These are phyloP conservation scores for Brachyptera putata DNA, from an alignment of 2,888 invertebrate genomes.

Conservation along the genomic window DNA sequence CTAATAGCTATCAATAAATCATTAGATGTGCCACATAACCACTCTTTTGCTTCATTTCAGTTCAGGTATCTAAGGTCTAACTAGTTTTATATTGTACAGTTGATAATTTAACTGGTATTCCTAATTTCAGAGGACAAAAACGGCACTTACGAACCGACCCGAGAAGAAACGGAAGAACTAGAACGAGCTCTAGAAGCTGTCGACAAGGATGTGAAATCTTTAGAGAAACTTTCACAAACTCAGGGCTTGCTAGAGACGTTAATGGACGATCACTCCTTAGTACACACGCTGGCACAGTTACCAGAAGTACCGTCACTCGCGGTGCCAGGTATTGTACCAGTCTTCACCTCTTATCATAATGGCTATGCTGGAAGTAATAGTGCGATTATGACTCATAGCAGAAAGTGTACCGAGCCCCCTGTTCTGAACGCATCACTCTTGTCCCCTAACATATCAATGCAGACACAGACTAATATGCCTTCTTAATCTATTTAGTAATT, in stretches of 20 bases:
- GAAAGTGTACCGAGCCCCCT: constrained; percentile 16
- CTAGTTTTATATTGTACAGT: background rate
- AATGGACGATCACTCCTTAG: constrained; percentile 56
- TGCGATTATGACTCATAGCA: constrained; percentile 5
- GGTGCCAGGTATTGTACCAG: constrained; percentile 26
- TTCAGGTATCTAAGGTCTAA: no score
- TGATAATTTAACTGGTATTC: no score
- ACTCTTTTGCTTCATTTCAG: no score
- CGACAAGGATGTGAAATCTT: constrained; percentile 65
- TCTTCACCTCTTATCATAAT: constrained; percentile 29
- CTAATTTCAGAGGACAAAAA: no score
- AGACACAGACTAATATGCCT: constrained; percentile 31
- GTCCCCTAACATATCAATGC: constrained; percentile 27
- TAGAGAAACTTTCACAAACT: constrained; percentile 62
- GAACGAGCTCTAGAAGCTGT: constrained; percentile 79
- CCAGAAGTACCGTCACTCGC: constrained; percentile 41
- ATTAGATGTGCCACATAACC: no score
- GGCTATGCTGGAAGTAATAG: constrained; percentile 23
- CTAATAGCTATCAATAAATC: no score
- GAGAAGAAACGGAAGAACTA: constrained; percentile 82
- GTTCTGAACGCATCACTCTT: constrained; percentile 4
- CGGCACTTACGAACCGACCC: constrained; percentile 65
- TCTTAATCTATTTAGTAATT: constrained; percentile 28
- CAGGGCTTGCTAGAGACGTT: constrained; percentile 53
- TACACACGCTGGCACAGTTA: constrained; percentile 48